Evolutionary conservation across 2,797 vertebrate genomes (phyloP).

Genomic region (Rallus crepitans): DNA sequence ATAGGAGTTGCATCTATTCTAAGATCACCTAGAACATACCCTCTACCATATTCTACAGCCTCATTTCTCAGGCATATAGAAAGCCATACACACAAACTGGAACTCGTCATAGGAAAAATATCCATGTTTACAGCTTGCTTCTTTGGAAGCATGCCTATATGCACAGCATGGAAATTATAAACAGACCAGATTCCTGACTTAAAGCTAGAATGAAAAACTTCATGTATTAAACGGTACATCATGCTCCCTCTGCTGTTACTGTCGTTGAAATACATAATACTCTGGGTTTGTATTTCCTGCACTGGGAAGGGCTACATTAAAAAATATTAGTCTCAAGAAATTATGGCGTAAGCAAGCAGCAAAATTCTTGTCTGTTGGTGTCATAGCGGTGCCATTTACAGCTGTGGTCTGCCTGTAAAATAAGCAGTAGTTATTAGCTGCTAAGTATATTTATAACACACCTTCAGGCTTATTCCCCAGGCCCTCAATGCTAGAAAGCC

Average conservation of each 20-base stretch:
- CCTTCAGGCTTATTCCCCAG: neutral
- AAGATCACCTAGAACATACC: neutral
- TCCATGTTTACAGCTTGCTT: slow-evolving; percentile 43
- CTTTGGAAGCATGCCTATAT: neutral
- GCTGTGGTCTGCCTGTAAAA: neutral
- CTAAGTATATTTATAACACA: neutral
- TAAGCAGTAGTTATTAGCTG: rapidly evolving
- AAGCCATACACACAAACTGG: neutral
- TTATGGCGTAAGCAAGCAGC: neutral
- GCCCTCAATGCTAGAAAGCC: neutral
- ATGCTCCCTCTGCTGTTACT: slow-evolving; percentile 51
- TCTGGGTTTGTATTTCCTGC: neutral
- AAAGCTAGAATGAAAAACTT: neutral
- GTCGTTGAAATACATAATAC: neutral
- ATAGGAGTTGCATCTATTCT: neutral
- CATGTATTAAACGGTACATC: neutral
- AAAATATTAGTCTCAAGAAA: neutral
- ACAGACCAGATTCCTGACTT: slow-evolving; percentile 14
- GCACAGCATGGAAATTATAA: slow-evolving; percentile 43
- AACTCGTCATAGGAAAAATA: slow-evolving; percentile 41
- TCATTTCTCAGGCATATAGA: neutral
- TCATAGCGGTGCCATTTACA: neutral
- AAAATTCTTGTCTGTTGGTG: neutral
- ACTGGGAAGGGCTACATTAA: neutral
- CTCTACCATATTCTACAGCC: neutral